Conservation (phyloP, 1,140 invertebrate species). For the Pantala flavescens region DNA sequence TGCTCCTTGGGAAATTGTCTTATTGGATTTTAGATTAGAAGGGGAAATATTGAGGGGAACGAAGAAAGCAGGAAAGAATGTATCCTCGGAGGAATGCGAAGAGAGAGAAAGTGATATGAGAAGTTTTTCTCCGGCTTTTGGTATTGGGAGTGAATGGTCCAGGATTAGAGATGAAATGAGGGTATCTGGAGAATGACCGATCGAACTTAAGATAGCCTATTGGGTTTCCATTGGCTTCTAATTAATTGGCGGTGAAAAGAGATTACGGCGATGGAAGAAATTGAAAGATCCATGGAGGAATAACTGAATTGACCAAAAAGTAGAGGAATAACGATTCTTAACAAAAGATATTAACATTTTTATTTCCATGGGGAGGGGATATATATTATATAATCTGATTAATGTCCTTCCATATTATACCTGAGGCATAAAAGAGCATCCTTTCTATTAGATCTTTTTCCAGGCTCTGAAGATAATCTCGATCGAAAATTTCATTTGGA, state of each 20-base stretch:
- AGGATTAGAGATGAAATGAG: neutral
- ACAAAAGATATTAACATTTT: too few species aligned
- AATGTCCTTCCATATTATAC: too few species aligned
- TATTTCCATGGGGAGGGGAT: too few species aligned
- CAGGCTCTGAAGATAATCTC: too few species aligned
- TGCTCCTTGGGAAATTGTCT: conserved; percentile 5
- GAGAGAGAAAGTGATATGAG: conserved; percentile 1
- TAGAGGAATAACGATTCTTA: neutral
- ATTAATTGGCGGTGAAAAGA: neutral
- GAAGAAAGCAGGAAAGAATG: neutral
- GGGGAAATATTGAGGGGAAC: neutral
- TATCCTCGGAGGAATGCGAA: neutral
- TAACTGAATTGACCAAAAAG: neutral
- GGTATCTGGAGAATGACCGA: neutral
- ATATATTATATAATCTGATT: too few species aligned
- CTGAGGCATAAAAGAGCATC: too few species aligned
- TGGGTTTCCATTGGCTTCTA: neutral
- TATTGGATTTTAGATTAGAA: conserved; percentile 5
- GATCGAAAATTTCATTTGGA: too few species aligned
- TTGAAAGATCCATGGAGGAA: neutral
- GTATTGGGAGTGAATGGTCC: neutral
- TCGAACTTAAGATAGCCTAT: neutral
- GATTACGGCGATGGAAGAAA: neutral
- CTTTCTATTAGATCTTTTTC: too few species aligned
- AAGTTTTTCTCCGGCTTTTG: neutral